Evolutionary conservation across 2,797 vertebrate species (phyloP).

Genomic region (Gadopsis bispinosus): DNA sequence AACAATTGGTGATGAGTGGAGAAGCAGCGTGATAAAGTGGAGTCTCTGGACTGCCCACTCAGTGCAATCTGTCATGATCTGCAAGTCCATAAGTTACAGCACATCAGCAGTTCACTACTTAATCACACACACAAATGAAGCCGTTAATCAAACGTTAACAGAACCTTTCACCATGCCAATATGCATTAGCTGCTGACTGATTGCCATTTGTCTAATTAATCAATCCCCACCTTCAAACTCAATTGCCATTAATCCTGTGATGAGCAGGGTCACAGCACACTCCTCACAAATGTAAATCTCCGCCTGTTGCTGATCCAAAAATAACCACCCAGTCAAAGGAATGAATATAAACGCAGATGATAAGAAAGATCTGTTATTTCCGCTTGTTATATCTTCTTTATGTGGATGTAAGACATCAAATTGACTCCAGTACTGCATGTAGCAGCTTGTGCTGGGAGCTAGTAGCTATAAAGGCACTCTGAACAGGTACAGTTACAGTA

Average conservation of each 20-base stretch:
- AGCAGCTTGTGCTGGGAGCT: conserved; percentile 15
- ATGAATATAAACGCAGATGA: conserved; percentile 11
- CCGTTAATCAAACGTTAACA: conserved; percentile 82
- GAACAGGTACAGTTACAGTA: conserved; percentile 48
- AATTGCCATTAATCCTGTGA: conserved; percentile 78
- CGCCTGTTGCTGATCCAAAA: conserved; percentile 59
- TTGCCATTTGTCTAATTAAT: conserved; percentile 85
- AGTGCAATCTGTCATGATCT: conserved; percentile 63
- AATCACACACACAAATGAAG: conserved; percentile 77
- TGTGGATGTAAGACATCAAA: conserved; percentile 29
- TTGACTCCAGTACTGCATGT: conserved; percentile 1
- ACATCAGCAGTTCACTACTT: conserved; percentile 69
- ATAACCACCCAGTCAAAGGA: conserved; percentile 40
- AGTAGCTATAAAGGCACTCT: conserved; percentile 21
- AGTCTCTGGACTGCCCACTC: conserved; percentile 43
- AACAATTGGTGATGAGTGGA: conserved; percentile 13
- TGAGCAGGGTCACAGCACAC: conserved; percentile 68
- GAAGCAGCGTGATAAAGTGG: conserved; percentile 15
- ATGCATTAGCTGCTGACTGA: conserved; percentile 84
- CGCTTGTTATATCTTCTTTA: background rate
- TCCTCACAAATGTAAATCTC: conserved; percentile 68
- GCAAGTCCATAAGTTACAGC: conserved; percentile 51
- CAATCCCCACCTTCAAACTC: conserved; percentile 78
- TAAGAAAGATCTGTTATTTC: background rate
- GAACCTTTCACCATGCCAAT: conserved; percentile 83